Evolutionary conservation across 2,797 vertebrate species (phyloP).

Genomic region (Xenopus petersii): DNA sequence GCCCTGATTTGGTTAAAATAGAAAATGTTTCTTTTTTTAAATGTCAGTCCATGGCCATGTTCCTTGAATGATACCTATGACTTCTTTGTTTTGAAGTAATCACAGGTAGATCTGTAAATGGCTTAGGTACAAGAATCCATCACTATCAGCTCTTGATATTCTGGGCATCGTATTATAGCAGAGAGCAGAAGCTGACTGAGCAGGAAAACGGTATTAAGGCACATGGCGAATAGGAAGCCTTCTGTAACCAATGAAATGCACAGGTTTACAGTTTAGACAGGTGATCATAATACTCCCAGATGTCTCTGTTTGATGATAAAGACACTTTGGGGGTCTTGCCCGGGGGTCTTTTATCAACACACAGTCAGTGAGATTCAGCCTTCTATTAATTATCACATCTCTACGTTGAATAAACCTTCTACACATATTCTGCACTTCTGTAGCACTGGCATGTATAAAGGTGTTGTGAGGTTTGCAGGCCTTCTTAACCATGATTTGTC

Average conservation of each 20-base stretch:
- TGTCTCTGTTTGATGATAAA: neutral
- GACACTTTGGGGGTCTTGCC: neutral
- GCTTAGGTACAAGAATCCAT: no score
- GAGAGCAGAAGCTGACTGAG: neutral
- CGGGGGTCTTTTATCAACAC: neutral
- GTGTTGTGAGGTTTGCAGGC: neutral
- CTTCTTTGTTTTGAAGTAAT: no score
- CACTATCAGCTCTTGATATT: neutral
- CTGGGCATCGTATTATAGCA: neutral
- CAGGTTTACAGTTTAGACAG: neutral
- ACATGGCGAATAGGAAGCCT: neutral
- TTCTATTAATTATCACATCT: neutral
- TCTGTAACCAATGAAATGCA: neutral
- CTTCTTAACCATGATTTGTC: neutral
- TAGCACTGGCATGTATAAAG: slow-evolving; percentile 1
- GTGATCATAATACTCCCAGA: neutral
- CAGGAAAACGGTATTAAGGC: neutral
- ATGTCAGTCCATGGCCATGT: no score
- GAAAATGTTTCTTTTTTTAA: no score
- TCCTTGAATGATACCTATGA: no score
- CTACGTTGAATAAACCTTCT: neutral
- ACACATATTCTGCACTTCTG: neutral
- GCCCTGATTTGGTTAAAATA: no score
- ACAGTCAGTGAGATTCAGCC: neutral
- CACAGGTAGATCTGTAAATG: no score